Conservation (phyloP, 2,888 invertebrate genomes). For the Thysanoteuthis rhombus region DNA sequence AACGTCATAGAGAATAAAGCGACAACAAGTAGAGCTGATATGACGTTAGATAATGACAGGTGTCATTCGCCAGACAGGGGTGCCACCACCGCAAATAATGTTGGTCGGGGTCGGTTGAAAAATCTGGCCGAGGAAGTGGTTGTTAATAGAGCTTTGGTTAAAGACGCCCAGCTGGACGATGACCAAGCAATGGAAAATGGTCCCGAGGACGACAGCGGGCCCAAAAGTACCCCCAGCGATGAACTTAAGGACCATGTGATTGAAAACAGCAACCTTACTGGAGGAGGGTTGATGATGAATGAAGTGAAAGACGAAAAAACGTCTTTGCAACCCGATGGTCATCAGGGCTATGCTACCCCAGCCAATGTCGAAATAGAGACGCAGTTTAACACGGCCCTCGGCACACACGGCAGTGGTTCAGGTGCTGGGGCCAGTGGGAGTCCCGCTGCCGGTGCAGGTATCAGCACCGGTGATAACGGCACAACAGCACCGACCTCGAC, state of each 20-base stretch:
- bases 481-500: constrained; percentile 44
- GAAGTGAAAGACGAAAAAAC: constrained; percentile 80
- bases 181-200: constrained; percentile 56
- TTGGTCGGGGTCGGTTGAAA: background rate
- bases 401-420: background rate
- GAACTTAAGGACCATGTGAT: constrained; percentile 40
- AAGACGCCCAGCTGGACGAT: constrained; percentile 41
- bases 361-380: constrained; percentile 45
- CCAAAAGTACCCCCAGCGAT: constrained; percentile 48
- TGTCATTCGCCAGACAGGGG: background rate
- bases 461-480: constrained; percentile 43
- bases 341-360: constrained; percentile 80
- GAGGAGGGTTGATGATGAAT: constrained; percentile 88
- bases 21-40: constrained; percentile 35
- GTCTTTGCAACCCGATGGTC: constrained; percentile 75
- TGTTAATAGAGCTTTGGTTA: constrained; percentile 36
- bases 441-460: constrained; percentile 79
- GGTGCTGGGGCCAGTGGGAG: constrained; percentile 75
- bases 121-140: background rate
- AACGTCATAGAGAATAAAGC: constrained; percentile 61
- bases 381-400: constrained; percentile 42
- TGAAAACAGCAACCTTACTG: constrained; percentile 81
- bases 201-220: constrained; percentile 44
- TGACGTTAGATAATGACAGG: constrained; percentile 2
- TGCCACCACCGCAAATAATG: constrained; percentile 32